These are phyloP conservation scores for Tadarida brasiliensis DNA, from an alignment of 2,797 vertebrate species.

Conservation along the genomic window DNA sequence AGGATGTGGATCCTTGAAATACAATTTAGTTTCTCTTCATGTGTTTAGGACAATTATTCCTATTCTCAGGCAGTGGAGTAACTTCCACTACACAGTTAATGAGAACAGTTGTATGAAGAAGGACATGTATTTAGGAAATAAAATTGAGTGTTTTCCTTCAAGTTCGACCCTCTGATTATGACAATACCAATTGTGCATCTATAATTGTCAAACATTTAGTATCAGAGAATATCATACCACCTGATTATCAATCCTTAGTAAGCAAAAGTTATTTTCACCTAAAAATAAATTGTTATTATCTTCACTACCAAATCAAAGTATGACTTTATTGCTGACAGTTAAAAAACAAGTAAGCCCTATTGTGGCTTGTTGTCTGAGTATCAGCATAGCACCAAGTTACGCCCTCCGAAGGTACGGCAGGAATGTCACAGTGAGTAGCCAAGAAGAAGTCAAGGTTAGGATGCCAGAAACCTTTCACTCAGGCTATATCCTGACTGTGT, in stretches of 20 bases:
- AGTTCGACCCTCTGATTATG: not conserved
- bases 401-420: not conserved
- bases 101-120: not conserved
- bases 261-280: slow-evolving; percentile 12
- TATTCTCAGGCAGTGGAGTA: not conserved
- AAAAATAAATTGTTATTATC: not conserved
- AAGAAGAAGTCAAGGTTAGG: not conserved
- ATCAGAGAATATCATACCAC: not conserved
- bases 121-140: not conserved
- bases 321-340: not conserved
- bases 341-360: not conserved
- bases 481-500: not conserved
- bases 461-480: not conserved
- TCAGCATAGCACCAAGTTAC: not conserved
- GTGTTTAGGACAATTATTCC: not conserved
- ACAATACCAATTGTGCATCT: not conserved
- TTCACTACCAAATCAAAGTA: not conserved
- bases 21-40: not conserved
- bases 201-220: not conserved
- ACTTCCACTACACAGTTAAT: not conserved
- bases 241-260: not conserved
- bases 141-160: not conserved
- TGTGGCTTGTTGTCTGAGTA: not conserved
- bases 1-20: not conserved
- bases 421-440: not conserved